Conservation (phyloP, 2,888 invertebrate genomes). For the Tinea semifulvella region DNA sequence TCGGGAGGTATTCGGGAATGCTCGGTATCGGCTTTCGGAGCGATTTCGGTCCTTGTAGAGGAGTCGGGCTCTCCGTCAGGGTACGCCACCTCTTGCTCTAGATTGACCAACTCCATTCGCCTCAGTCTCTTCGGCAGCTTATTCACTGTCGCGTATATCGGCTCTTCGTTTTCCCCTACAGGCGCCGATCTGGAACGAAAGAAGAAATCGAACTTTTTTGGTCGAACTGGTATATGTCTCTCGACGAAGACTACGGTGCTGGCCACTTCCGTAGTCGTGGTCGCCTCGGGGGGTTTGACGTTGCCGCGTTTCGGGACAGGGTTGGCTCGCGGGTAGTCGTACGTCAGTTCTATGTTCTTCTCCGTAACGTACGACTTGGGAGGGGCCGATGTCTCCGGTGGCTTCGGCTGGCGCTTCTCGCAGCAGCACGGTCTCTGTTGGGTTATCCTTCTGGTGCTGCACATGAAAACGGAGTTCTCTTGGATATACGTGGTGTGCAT, state of each 20-base stretch:
- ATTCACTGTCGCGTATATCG: conserved; percentile 61
- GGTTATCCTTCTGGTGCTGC: conserved; percentile 50
- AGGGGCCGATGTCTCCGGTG: conserved; percentile 26
- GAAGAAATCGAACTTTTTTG: conserved; percentile 57
- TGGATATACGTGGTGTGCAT: conserved; percentile 56
- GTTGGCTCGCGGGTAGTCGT: conserved; percentile 56
- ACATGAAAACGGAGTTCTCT: conserved; percentile 61
- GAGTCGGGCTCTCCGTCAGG: conserved; percentile 50
- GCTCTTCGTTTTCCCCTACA: conserved; percentile 57
- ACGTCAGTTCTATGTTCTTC: conserved; percentile 59
- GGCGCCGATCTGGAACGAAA: conserved; percentile 61
- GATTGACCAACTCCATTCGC: conserved; percentile 53
- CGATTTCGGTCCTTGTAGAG: conserved; percentile 48
- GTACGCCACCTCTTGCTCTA: conserved; percentile 59
- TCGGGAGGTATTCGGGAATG: conserved; percentile 48
- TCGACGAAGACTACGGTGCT: conserved; percentile 62
- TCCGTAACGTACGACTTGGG: conserved; percentile 56
- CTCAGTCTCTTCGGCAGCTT: conserved; percentile 59
- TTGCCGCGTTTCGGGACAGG: conserved; percentile 42
- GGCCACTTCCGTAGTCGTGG: conserved; percentile 60
- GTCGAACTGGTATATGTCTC: conserved; percentile 53
- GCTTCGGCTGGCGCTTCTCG: conserved; percentile 25
- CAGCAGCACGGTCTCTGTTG: conserved; percentile 49
- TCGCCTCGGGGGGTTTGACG: conserved; percentile 35
- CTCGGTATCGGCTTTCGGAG: conserved; percentile 46